Evolutionary conservation across 2,797 vertebrate genomes (phyloP).

Genomic region (Pogoniulus pusillus): DNA sequence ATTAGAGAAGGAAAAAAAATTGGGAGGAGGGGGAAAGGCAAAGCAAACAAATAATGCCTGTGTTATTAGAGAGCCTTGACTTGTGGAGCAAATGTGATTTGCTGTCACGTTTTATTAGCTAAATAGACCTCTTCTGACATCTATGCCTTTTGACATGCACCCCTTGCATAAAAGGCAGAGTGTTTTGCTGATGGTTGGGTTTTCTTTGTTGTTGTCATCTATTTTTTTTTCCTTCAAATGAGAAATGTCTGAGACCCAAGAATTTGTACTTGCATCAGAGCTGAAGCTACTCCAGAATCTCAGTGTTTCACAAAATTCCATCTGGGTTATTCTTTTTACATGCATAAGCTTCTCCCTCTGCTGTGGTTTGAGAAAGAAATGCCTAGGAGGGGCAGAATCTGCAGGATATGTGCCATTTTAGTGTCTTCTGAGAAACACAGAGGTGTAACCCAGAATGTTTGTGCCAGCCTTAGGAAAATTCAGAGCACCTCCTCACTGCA

Average conservation of each 20-base stretch:
- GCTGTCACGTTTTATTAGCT: constrained; percentile 16
- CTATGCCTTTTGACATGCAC: background rate
- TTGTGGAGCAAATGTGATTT: background rate
- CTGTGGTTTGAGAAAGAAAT: background rate
- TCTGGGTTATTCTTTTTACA: no score
- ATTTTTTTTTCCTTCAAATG: background rate
- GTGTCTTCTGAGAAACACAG: background rate
- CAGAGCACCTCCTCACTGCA: background rate
- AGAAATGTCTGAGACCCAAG: background rate
- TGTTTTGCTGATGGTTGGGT: background rate
- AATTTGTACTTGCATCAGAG: background rate
- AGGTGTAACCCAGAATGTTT: background rate
- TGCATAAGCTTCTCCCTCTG: background rate
- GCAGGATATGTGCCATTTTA: background rate
- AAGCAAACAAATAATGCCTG: background rate
- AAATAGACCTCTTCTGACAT: background rate
- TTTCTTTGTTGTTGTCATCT: no score
- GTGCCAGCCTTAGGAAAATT: background rate
- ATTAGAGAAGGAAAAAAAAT: background rate
- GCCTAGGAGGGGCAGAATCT: background rate
- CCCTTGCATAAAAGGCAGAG: background rate
- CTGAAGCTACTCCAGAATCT: background rate
- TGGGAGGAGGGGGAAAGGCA: accelerated
- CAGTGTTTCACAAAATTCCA: background rate
- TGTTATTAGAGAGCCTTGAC: background rate